A percentile compares a stretch with the other conserved stretches of the same genome.
Conservation (phyloP, 2,797 vertebrate species). For the Malurus leucopterus region DNA sequence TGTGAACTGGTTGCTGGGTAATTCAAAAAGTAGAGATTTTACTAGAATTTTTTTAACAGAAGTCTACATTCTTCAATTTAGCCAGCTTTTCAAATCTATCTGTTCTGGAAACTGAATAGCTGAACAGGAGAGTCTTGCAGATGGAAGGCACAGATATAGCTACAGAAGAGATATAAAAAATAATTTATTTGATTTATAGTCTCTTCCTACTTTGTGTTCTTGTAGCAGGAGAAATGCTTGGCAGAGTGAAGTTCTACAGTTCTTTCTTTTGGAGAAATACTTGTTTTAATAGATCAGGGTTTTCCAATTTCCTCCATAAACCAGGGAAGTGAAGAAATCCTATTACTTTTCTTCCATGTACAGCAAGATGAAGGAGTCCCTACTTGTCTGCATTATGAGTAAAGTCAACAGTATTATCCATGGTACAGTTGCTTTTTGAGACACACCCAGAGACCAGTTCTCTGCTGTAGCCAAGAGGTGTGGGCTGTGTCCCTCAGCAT, state of each 20-base stretch:
- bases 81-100: background rate
- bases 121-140: background rate
- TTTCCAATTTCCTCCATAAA: background rate
- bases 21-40: background rate
- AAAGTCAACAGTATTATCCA: background rate
- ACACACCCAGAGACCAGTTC: background rate
- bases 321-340: background rate
- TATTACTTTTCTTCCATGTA: background rate
- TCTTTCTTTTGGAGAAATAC: slow-evolving; percentile 12
- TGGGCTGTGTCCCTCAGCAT: background rate
- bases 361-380: background rate
- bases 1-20: background rate
- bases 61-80: background rate
- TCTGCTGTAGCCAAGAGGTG: background rate
- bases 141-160: background rate
- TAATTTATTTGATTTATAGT: slow-evolving; percentile 29
- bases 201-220: background rate
- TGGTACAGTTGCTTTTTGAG: background rate
- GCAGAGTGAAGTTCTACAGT: background rate
- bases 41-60: background rate
- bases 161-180: background rate
- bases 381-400: background rate
- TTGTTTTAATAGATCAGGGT: background rate
- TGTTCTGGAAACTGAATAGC: background rate
- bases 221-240: background rate